Evolutionary conservation across 2,113 vertebrate species (phyloP).

Genomic region (Phylloscopus whistleri): DNA sequence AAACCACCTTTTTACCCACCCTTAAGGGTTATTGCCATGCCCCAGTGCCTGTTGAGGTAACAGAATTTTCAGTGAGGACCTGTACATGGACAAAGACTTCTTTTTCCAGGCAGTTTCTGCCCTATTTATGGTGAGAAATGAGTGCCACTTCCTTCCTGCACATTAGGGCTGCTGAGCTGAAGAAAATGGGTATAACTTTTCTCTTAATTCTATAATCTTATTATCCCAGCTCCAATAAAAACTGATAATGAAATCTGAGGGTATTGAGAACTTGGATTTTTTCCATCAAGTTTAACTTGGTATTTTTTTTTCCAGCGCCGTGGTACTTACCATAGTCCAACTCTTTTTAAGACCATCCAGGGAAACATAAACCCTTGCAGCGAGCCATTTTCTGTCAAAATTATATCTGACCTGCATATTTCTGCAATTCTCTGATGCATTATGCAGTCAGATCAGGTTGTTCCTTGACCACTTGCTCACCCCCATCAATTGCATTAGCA

Average conservation of each 20-base stretch:
- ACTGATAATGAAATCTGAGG: constrained; percentile 47
- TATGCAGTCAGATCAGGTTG: constrained; percentile 69
- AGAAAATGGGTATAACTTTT: constrained; percentile 44
- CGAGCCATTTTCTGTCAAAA: constrained; percentile 71
- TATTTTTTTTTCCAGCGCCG: constrained; percentile 29
- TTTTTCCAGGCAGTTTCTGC: not conserved
- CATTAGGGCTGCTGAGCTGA: constrained; percentile 35
- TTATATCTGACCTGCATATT: constrained; percentile 68
- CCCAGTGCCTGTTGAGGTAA: not conserved
- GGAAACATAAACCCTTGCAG: constrained; percentile 70
- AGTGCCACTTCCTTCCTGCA: not conserved
- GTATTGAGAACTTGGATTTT: constrained; percentile 36
- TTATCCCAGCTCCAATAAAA: constrained; percentile 48
- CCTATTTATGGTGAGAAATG: constrained; percentile 29
- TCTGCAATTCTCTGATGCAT: constrained; percentile 67
- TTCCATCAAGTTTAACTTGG: constrained; percentile 46
- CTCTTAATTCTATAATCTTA: constrained; percentile 63
- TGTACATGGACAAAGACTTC: not conserved
- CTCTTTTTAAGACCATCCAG: constrained; percentile 62
- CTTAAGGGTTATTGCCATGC: not conserved
- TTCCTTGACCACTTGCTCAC: constrained; percentile 75
- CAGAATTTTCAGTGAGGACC: not conserved
- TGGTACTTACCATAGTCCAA: constrained; percentile 61
- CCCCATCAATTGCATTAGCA: constrained; percentile 74
- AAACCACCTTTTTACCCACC: not conserved